Evolutionary conservation across 2,797 vertebrate species (phyloP).

Genomic region (Cyclura pinguis): DNA sequence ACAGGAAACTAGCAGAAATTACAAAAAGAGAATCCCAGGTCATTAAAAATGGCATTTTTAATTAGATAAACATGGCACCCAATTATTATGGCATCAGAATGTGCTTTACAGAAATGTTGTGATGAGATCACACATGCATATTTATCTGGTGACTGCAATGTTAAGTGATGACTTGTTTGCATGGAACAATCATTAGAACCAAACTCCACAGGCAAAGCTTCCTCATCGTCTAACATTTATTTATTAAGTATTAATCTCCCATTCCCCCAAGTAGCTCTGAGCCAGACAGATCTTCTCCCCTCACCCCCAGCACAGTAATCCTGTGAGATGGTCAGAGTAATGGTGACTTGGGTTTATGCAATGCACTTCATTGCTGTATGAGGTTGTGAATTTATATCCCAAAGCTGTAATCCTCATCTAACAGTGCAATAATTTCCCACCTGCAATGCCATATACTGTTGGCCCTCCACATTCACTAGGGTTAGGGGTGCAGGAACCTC

Average conservation of each 20-base stretch:
- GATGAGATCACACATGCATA: constrained; percentile 3
- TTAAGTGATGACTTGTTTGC: constrained; percentile 6
- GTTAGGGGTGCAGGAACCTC: too few relatives aligned
- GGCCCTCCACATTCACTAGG: too few relatives aligned
- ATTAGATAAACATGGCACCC: constrained; percentile 37
- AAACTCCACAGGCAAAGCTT: background rate
- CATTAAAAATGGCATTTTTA: constrained; percentile 33
- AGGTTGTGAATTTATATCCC: background rate
- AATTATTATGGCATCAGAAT: constrained; percentile 4
- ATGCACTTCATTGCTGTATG: background rate
- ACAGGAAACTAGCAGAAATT: constrained; percentile 57
- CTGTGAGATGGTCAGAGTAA: background rate
- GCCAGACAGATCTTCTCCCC: background rate
- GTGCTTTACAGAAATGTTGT: background rate
- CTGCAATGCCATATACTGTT: background rate
- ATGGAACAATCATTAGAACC: background rate
- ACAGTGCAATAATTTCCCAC: background rate
- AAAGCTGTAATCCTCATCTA: background rate
- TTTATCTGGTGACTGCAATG: constrained; percentile 1
- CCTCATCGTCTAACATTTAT: background rate
- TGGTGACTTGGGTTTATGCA: too few relatives aligned
- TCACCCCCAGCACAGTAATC: too few relatives aligned
- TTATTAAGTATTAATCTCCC: background rate
- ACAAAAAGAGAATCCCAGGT: constrained; percentile 47
- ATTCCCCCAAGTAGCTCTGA: background rate